A percentile compares a stretch with the other conserved stretches of the same genome.
Evolutionary conservation across 2,797 vertebrate genomes (phyloP).

Genomic region (Pseudomugil tenellus): DNA sequence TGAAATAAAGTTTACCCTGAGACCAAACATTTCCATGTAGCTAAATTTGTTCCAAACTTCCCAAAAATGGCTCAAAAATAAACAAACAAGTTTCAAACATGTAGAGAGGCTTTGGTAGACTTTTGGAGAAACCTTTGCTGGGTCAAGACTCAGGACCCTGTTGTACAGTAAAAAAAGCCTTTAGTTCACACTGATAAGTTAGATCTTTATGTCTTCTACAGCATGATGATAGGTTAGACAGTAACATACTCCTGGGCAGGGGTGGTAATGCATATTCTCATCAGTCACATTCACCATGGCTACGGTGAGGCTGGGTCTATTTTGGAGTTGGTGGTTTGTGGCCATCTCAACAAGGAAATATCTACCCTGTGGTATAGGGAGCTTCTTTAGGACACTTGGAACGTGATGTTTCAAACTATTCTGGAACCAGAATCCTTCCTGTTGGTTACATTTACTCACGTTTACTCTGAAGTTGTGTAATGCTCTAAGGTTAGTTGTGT

Average conservation of each 20-base stretch:
- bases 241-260: constrained; percentile 49
- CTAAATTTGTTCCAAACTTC: constrained; percentile 63
- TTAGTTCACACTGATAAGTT: constrained; percentile 22
- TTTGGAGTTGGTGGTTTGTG: constrained; percentile 78
- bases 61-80: constrained; percentile 58
- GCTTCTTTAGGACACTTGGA: constrained; percentile 79
- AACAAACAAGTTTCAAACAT: constrained; percentile 65
- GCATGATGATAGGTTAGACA: constrained; percentile 58
- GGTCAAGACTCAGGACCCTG: constrained; percentile 11
- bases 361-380: constrained; percentile 77
- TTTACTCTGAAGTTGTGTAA: constrained; percentile 52
- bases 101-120: constrained; percentile 11
- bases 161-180: no score
- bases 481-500: constrained; percentile 26
- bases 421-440: constrained; percentile 71
- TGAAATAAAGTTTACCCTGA: constrained; percentile 66
- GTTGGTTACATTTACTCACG: constrained; percentile 69
- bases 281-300: constrained; percentile 69
- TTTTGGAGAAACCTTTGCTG: constrained; percentile 19
- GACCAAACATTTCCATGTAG: constrained; percentile 49
- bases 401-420: constrained; percentile 76
- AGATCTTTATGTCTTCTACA: constrained; percentile 38
- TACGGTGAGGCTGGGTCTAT: constrained; percentile 66
- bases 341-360: constrained; percentile 79
- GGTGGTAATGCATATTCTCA: constrained; percentile 66